Evolutionary conservation across 2,797 vertebrate species (phyloP).

Genomic region (Carduelis carduelis): DNA sequence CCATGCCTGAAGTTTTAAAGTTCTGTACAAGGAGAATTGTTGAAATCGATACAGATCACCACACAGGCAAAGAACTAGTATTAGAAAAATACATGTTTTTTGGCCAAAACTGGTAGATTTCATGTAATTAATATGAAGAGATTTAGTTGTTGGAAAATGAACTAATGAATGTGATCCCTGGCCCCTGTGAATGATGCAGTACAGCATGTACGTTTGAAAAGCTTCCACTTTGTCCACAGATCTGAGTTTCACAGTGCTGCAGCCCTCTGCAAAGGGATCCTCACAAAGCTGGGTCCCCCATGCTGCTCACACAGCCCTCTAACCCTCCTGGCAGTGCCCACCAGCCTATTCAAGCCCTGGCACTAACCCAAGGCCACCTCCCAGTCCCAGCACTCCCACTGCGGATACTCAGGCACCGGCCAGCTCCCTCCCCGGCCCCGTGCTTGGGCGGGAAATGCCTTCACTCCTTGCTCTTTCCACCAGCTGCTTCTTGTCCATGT

Average conservation of each 20-base stretch:
- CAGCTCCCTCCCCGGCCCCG: neutral
- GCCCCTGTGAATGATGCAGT: neutral
- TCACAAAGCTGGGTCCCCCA: constrained; percentile 23
- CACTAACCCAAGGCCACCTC: neutral
- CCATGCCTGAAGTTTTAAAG: neutral
- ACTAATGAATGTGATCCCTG: neutral
- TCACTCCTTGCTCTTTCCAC: neutral
- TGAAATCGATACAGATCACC: neutral
- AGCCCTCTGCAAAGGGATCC: constrained; percentile 24
- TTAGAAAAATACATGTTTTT: neutral
- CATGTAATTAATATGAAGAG: constrained; percentile 24
- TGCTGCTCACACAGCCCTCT: neutral
- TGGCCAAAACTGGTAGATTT: neutral
- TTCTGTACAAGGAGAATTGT: neutral
- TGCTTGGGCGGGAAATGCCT: neutral
- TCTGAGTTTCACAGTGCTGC: neutral
- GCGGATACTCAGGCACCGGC: accelerated
- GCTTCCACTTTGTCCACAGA: neutral
- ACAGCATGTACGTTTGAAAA: constrained; percentile 28
- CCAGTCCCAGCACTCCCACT: neutral
- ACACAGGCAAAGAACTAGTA: neutral
- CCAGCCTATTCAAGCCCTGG: neutral
- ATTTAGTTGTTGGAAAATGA: constrained; percentile 13
- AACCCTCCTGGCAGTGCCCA: neutral
- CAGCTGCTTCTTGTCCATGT: neutral